phyloP scores from a whole-genome alignment of 2,113 vertebrate genomes.

The Psophia crepitans region DNA sequence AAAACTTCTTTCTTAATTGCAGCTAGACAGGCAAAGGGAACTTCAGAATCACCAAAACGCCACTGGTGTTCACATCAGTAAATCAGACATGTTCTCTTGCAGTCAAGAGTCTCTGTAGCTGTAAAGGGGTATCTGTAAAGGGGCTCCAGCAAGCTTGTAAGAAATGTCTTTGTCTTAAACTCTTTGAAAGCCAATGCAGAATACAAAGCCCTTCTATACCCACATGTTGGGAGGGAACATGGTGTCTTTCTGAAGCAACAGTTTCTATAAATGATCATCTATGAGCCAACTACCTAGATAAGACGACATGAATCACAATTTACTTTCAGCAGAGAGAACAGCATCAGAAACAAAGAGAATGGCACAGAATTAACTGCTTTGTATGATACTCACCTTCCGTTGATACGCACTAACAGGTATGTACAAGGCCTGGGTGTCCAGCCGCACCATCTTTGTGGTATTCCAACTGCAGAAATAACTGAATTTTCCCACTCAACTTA shows the following conservation, averaged over 20 bases:
- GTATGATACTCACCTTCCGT: accelerated
- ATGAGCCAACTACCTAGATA: neutral
- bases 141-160: neutral
- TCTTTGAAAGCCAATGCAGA: neutral
- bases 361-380: neutral
- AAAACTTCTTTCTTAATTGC: neutral
- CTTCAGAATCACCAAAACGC: neutral
- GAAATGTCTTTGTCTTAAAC: neutral
- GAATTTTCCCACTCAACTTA: neutral
- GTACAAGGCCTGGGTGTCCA: neutral
- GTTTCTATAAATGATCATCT: neutral
- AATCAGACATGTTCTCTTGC: neutral
- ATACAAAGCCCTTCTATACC: neutral
- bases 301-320: neutral
- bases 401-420: neutral
- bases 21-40: neutral
- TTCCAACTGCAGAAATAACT: neutral
- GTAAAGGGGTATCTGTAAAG: neutral
- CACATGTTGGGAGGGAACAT: accelerated
- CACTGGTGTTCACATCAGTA: accelerated
- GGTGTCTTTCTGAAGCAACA: neutral
- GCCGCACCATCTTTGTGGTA: neutral
- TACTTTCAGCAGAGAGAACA: neutral
- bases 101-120: neutral
- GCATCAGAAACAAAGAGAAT: neutral